These are phyloP conservation scores for Cepaea hortensis DNA, from an alignment of 2,888 invertebrate species.

Conservation along the genomic window DNA sequence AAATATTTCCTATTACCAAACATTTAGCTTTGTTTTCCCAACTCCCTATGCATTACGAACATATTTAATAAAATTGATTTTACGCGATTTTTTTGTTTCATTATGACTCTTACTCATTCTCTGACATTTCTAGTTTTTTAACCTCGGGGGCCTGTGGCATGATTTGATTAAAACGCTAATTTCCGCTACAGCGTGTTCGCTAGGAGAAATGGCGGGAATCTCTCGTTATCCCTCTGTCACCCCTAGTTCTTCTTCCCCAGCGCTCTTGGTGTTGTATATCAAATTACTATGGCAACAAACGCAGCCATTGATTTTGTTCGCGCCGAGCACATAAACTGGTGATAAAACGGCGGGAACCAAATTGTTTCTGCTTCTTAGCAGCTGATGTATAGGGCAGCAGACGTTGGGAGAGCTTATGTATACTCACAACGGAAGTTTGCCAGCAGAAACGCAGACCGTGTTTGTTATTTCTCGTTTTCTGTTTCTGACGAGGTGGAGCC, in stretches of 20 bases:
- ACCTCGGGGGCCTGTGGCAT: not conserved
- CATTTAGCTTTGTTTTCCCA: too few relatives aligned
- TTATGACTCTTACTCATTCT: not conserved
- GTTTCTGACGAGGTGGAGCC: too few relatives aligned
- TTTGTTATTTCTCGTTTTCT: too few relatives aligned
- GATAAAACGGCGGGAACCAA: conserved; percentile 32
- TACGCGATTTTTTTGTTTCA: not conserved
- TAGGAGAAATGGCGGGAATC: conserved; percentile 8
- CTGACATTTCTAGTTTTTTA: conserved; percentile 5
- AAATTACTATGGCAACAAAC: conserved; percentile 47
- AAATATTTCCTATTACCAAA: too few relatives aligned
- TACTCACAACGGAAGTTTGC: too few relatives aligned
- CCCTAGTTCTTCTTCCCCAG: not conserved
- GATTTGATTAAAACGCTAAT: conserved; percentile 41
- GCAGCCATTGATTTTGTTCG: conserved; percentile 42
- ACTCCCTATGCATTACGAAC: too few relatives aligned
- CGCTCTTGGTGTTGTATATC: conserved; percentile 31
- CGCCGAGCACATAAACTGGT: conserved; percentile 31
- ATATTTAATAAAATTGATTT: too few relatives aligned
- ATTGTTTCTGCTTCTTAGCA: conserved; percentile 22
- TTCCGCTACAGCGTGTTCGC: conserved; percentile 1
- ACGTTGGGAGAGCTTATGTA: too few relatives aligned
- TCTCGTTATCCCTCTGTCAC: not conserved
- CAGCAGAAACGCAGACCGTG: too few relatives aligned
- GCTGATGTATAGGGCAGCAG: not conserved